Percentiles rank a stretch among this genome's conserved stretches.
Evolutionary conservation across 2,888 invertebrate species (phyloP).

Genomic region (Trachelus stipa): DNA sequence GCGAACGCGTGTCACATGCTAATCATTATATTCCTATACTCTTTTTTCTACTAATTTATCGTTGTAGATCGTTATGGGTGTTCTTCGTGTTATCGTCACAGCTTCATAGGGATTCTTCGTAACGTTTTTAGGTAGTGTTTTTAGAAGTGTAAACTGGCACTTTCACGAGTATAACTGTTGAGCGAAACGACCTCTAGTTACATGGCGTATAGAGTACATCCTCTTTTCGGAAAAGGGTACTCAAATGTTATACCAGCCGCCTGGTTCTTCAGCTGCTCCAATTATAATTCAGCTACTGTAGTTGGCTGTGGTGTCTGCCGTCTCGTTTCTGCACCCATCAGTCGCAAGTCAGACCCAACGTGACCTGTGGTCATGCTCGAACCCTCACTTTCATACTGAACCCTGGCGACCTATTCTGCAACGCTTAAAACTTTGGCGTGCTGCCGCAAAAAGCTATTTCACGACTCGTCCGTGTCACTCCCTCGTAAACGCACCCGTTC

Average conservation of each 20-base stretch:
- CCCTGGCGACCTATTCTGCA: background rate
- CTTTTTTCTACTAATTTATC: background rate
- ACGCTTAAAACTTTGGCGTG: conserved; percentile 1
- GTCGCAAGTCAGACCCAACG: background rate
- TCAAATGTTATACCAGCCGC: conserved; percentile 26
- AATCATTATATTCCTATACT: background rate
- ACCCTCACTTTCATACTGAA: background rate
- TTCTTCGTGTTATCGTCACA: background rate
- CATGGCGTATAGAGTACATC: background rate
- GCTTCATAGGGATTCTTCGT: background rate
- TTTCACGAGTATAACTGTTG: background rate
- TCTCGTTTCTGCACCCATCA: background rate
- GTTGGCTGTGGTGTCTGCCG: background rate
- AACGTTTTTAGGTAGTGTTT: background rate
- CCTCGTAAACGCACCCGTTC: background rate
- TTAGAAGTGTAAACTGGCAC: background rate
- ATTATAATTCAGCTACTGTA: conserved; percentile 31
- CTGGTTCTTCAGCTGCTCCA: conserved; percentile 30
- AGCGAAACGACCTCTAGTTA: background rate
- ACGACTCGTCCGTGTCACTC: background rate
- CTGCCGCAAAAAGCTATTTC: background rate
- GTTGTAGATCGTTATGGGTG: background rate
- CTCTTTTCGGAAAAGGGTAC: conserved; percentile 17
- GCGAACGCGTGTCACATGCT: background rate
- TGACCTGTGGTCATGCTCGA: background rate